Evolutionary conservation across 2,888 invertebrate species (phyloP), one percentile per base, ranked within the genome.

Genomic region (Synanthedon myopaeformis): DNA sequence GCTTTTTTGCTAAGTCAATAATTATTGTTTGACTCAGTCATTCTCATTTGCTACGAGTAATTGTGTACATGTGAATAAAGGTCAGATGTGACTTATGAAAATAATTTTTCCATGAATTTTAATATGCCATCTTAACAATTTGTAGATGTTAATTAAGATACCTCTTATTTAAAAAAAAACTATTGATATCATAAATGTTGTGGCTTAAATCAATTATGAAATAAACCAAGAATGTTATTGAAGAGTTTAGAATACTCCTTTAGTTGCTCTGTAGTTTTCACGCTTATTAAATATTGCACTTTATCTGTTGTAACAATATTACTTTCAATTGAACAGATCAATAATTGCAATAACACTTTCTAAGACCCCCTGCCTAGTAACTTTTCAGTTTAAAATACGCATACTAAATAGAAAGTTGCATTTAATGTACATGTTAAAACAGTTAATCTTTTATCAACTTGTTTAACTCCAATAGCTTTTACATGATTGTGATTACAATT

Each of bases 11-110:
- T 53, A 50, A 54, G 58, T 23, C 57, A 56, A 57, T 57, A 59
- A 61, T 63, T 23, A 23, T 23, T 57, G 61, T 62, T 52, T 57
- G 45, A 63, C 62, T 65, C 58, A 62, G 61, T 64, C 67, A 65
- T 65, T 55, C 52, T 45, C 49, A 51, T 50, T 52, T 54, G 55
- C 56, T 56, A 56, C 35, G 35, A 35, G 35, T 35, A 53, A 19
- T 55, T 56, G 55, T 45, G 11, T 49, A 52, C 48, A 51, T 35
- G 35, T 35, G 35, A 41, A 41, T 58, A 59, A 59, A 64, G 61
- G 58, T 61, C 58, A 59, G 54, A 57, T 51, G 17, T 54, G 12
- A 45, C 14, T 12, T 14, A n/a, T 14, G 13, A 45, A 45, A 45
- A 45, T 35, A 35, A 10, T 35, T 35, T 35, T 35, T 35, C 35